These are phyloP conservation scores for Cheirogaleus medius DNA, from an alignment of 2,113 vertebrate genomes.

Conservation along the genomic window DNA sequence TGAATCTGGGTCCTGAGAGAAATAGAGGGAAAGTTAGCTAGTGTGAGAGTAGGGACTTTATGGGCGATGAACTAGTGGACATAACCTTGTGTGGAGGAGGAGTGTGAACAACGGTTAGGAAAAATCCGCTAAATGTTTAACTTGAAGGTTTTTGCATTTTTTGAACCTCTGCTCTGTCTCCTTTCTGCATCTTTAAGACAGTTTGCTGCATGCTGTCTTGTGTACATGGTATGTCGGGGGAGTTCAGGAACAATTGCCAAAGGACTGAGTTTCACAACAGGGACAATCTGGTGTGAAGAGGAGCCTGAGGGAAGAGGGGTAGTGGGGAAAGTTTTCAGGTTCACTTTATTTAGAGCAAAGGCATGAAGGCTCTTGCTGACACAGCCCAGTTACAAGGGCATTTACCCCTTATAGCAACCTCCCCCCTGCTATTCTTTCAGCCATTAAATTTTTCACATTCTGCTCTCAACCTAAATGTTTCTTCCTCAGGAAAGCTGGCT, in stretches of 20 bases:
- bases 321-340: background rate
- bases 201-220: background rate
- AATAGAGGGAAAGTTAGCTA: background rate
- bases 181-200: background rate
- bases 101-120: background rate
- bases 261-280: background rate
- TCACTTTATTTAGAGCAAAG: background rate
- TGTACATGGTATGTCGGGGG: background rate
- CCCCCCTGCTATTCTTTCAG: background rate
- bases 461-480: background rate
- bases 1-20: background rate
- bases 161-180: background rate
- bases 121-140: background rate
- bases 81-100: background rate
- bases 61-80: background rate
- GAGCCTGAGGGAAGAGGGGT: background rate
- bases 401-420: background rate
- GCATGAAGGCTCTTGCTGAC: background rate
- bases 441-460: background rate
- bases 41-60: background rate
- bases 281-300: background rate
- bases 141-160: too few species aligned
- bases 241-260: background rate
- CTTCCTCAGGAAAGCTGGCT: background rate
- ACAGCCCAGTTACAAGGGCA: background rate